A percentile compares a stretch with the other conserved stretches of the same genome.
phyloP scores from a whole-genome alignment of 2,888 invertebrate species.

The Drosophila formosana region DNA sequence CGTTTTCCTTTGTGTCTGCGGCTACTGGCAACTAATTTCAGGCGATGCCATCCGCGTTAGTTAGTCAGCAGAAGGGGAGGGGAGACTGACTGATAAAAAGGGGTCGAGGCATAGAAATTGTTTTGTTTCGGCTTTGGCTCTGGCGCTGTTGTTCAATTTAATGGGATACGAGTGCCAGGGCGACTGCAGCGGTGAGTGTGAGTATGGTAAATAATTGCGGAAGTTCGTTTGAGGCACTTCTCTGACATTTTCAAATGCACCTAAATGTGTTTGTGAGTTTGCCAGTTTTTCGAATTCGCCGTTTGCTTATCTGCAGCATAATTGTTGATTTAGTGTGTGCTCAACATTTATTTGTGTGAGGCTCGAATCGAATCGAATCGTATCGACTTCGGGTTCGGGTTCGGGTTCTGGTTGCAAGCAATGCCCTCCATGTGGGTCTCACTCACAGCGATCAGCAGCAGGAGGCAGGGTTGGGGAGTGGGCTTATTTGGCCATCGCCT shows the following conservation, averaged over 20 bases:
- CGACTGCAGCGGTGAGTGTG: conserved; percentile 18
- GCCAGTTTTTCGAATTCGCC: conserved; percentile 36
- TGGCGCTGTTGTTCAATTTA: conserved; percentile 53
- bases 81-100: conserved; percentile 29
- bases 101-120: conserved; percentile 34
- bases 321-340: conserved; percentile 80
- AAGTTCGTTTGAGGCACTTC: conserved; percentile 67
- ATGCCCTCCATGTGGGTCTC: conserved; percentile 17
- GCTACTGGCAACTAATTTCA: conserved; percentile 43
- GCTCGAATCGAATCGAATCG: conserved; percentile 11
- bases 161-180: conserved; percentile 52
- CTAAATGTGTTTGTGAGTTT: conserved; percentile 16
- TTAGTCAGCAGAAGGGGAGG: conserved; percentile 25
- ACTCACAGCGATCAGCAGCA: background rate
- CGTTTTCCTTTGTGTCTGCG: conserved; percentile 37
- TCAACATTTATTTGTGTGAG: conserved; percentile 67
- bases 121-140: conserved; percentile 22
- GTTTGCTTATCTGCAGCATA: conserved; percentile 72
- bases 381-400: conserved; percentile 8
- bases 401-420: conserved; percentile 4
- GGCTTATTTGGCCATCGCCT: conserved; percentile 57
- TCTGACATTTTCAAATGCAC: conserved; percentile 57
- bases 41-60: conserved; percentile 26
- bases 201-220: conserved; percentile 79
- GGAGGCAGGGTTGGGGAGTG: background rate